phyloP scores from a whole-genome alignment of 1,140 invertebrate species.

The Caenorhabditis elegans region WBcel235 BX284604.4:8662501-8663000 shows the following conservation, averaged over 20 bases:
- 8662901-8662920: too few relatives aligned
- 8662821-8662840: too few relatives aligned
- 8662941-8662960: too few relatives aligned
- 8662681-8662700: constrained; percentile 9
- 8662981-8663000: too few relatives aligned
- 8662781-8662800: too few relatives aligned
- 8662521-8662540: not conserved
- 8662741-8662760: not conserved
- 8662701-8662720: not conserved
- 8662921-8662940: too few relatives aligned
- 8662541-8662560: not conserved
- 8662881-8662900: too few relatives aligned
- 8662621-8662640: not conserved
- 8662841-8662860: too few relatives aligned
- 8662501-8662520: not conserved
- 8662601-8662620: not conserved
- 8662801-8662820: too few relatives aligned
- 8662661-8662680: constrained; percentile 1
- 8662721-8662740: not conserved
- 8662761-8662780: not conserved
- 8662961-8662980: too few relatives aligned
- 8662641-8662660: not conserved
- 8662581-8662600: not conserved
- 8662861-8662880: too few relatives aligned
- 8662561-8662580: not conserved